These are phyloP conservation scores for Somateria mollissima DNA, from an alignment of 2,797 vertebrate species.

Conservation along the genomic window DNA sequence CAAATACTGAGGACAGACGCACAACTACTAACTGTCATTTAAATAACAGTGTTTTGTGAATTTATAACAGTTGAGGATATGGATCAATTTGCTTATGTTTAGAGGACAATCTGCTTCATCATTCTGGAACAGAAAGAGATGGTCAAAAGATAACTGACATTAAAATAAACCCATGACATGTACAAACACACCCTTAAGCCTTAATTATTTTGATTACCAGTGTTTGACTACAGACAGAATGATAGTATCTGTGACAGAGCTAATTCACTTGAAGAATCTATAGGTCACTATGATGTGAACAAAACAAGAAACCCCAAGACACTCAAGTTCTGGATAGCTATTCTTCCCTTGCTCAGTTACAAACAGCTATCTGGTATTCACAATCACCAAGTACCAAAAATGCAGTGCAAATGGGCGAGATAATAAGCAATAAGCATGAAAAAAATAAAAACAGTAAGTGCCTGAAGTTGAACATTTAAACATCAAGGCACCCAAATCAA, in stretches of 20 bases:
- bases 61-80: neutral
- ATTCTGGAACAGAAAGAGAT: neutral
- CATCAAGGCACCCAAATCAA: neutral
- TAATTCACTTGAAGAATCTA: conserved; percentile 14
- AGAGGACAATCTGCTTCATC: neutral
- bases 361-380: neutral
- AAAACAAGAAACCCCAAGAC: neutral
- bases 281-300: conserved; percentile 13
- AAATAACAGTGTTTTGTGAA: neutral
- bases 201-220: neutral
- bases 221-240: neutral
- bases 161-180: neutral
- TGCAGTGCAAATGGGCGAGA: neutral
- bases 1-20: neutral
- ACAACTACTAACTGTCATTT: neutral
- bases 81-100: neutral
- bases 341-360: neutral
- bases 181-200: neutral
- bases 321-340: neutral
- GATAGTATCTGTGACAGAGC: neutral
- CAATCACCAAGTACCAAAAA: neutral
- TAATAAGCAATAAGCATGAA: neutral
- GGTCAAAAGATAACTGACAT: neutral
- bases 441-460: neutral
- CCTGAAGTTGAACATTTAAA: conserved; percentile 13